phyloP scores from a whole-genome alignment of 2,113 vertebrate species.

The Rhinogobius similis region DNA sequence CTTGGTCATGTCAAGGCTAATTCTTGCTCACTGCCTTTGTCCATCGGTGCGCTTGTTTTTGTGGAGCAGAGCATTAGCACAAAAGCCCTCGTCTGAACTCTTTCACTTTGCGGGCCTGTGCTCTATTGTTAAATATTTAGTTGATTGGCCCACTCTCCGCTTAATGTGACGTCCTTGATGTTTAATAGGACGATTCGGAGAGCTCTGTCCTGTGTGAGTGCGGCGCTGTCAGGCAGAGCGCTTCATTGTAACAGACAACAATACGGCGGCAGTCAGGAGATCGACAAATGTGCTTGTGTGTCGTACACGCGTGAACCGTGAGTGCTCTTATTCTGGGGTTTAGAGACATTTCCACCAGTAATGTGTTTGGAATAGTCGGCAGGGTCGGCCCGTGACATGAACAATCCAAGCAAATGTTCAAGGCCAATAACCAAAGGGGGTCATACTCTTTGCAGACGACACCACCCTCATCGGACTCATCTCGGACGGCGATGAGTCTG shows the following conservation, averaged over 20 bases:
- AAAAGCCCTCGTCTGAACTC: background rate
- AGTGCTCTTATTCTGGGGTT: constrained; percentile 5
- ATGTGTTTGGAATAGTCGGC: no score
- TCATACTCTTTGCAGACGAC: no score
- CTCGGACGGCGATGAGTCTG: no score
- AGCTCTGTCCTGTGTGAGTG: constrained; percentile 12
- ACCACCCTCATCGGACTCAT: no score
- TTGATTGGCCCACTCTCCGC: background rate
- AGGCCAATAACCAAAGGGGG: no score
- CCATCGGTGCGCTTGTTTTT: background rate
- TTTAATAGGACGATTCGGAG: constrained; percentile 41
- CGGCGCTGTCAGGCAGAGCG: constrained; percentile 32
- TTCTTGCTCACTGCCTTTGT: no score
- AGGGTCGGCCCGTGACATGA: no score
- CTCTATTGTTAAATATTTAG: constrained; percentile 47
- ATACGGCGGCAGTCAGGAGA: constrained; percentile 29
- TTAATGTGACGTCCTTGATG: constrained; percentile 44
- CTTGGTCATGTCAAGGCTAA: no score
- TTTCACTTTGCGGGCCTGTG: constrained; percentile 4
- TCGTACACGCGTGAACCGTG: constrained; percentile 15
- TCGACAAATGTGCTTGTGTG: constrained; percentile 48
- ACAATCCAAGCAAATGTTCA: no score
- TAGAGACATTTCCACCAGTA: no score
- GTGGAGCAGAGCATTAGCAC: background rate
- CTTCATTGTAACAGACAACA: constrained; percentile 45